Evolutionary conservation across 2,797 vertebrate genomes (phyloP).

Genomic region (Clarias pachynema): DNA sequence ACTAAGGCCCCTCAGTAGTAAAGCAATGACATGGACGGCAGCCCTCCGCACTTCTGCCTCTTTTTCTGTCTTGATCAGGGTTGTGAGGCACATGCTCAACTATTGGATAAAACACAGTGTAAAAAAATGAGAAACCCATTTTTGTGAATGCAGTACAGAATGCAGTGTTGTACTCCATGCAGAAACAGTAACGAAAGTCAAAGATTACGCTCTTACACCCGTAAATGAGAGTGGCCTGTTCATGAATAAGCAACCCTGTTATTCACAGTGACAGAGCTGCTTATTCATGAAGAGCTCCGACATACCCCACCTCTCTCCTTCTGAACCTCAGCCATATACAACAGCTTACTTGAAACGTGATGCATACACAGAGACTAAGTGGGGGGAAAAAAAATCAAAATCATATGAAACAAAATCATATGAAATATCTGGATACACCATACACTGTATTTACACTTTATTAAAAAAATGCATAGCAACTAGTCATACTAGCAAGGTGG

Average conservation of each 20-base stretch:
- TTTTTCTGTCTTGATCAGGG: constrained; percentile 83
- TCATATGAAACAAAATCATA: not conserved
- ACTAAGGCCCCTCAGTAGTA: constrained; percentile 87
- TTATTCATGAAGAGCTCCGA: constrained; percentile 60
- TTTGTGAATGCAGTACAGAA: constrained; percentile 4
- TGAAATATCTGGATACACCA: constrained; percentile 4
- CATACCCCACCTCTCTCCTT: constrained; percentile 18
- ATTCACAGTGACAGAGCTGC: constrained; percentile 59
- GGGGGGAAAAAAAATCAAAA: not conserved
- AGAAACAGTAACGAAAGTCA: constrained; percentile 34
- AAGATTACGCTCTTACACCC: constrained; percentile 38
- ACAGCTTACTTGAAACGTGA: constrained; percentile 6
- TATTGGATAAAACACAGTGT: constrained; percentile 60
- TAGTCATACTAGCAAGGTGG: not conserved
- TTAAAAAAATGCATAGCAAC: not conserved
- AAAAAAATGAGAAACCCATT: constrained; percentile 12
- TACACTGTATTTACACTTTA: not conserved
- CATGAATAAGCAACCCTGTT: constrained; percentile 62
- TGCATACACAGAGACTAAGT: constrained; percentile 38
- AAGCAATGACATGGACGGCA: constrained; percentile 83
- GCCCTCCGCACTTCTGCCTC: constrained; percentile 88
- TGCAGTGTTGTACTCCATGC: constrained; percentile 31
- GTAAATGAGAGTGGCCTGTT: constrained; percentile 39
- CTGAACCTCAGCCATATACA: constrained; percentile 23
- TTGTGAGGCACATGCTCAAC: constrained; percentile 85